Percentiles rank a stretch among this genome's conserved stretches.
Conservation (phyloP, 2,797 vertebrate genomes). For the Mycteria americana region DNA sequence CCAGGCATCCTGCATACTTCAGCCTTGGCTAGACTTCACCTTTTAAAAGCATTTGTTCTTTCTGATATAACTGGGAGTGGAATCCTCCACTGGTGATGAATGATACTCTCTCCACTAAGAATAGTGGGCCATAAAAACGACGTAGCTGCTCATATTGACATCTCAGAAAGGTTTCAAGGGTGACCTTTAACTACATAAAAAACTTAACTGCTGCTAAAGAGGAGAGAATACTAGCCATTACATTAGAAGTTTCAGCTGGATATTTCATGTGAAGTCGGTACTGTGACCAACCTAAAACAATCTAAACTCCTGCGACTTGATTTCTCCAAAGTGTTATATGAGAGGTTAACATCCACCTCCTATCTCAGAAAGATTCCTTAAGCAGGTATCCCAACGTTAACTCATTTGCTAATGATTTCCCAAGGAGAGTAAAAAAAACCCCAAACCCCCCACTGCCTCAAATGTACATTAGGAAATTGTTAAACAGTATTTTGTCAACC, state of each 20-base stretch:
- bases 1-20: background rate
- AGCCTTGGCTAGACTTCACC: background rate
- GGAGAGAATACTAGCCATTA: background rate
- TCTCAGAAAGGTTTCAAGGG: background rate
- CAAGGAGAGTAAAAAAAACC: background rate
- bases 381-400: background rate
- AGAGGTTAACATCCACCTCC: background rate
- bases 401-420: background rate
- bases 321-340: background rate
- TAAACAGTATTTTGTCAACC: background rate
- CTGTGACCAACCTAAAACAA: background rate
- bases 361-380: background rate
- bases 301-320: background rate
- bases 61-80: background rate
- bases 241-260: background rate
- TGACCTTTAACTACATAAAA: background rate
- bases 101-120: background rate
- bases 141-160: background rate
- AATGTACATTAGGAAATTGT: constrained; percentile 7
- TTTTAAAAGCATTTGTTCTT: background rate
- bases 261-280: background rate
- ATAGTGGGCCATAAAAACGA: background rate
- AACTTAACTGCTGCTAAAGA: background rate
- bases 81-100: background rate
- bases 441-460: background rate